These are phyloP conservation scores for Micrasema minimum DNA, from an alignment of 1,140 invertebrate genomes.

Conservation along the genomic window DNA sequence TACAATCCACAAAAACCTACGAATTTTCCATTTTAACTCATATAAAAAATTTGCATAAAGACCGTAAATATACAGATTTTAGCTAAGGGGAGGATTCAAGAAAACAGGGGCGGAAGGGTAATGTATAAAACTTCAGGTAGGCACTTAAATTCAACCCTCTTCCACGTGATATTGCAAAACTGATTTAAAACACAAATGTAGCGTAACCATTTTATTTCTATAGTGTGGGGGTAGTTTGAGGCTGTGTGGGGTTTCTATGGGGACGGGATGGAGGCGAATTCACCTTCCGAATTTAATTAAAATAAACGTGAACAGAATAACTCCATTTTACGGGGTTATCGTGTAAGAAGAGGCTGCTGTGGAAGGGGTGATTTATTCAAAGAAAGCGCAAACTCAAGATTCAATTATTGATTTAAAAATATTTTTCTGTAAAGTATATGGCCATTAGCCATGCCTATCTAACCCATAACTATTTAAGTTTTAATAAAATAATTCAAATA, in stretches of 20 bases:
- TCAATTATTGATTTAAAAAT: background rate
- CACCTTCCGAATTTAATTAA: slow-evolving; percentile 50
- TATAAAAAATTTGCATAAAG: too few species aligned
- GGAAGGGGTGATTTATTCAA: background rate
- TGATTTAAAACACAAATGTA: slow-evolving; percentile 41
- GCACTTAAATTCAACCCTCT: slow-evolving; percentile 8
- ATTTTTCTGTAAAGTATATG: background rate
- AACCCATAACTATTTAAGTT: background rate
- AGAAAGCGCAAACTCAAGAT: background rate
- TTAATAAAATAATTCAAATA: background rate
- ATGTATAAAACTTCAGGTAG: too few species aligned
- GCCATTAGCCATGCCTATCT: background rate
- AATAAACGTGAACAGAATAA: slow-evolving; percentile 48
- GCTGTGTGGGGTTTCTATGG: background rate
- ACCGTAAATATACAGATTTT: too few species aligned
- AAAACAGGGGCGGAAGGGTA: too few species aligned
- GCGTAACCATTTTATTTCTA: slow-evolving; percentile 27
- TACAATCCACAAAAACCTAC: too few species aligned
- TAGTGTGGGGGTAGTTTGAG: background rate
- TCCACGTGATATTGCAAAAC: slow-evolving; percentile 24
- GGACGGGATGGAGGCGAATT: slow-evolving; percentile 10
- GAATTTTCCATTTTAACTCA: background rate
- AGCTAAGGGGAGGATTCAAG: too few species aligned
- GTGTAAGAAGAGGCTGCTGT: slow-evolving; percentile 22
- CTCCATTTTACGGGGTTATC: slow-evolving; percentile 28